These are phyloP conservation scores for Engraulis encrasicolus DNA, from an alignment of 2,113 vertebrate genomes.

Conservation along the genomic window DNA sequence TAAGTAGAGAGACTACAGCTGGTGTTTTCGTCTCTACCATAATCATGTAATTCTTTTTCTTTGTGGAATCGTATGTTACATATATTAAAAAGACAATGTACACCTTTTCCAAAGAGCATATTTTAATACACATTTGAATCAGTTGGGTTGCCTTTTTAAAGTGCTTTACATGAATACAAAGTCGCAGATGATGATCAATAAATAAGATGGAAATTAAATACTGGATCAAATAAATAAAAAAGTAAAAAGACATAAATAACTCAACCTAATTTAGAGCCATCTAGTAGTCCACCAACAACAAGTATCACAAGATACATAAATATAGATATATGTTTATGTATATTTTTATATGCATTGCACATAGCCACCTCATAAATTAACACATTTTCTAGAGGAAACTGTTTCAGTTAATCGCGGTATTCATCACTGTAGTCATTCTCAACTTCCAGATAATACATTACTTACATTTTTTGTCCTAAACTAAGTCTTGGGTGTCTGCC, in stretches of 20 bases:
- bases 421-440: constrained; percentile 52
- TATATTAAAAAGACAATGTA: constrained; percentile 10
- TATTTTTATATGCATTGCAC: constrained; percentile 86
- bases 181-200: constrained; percentile 62
- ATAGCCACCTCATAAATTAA: constrained; percentile 82
- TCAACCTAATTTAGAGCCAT: constrained; percentile 64
- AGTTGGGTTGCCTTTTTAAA: constrained; percentile 72
- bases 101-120: constrained; percentile 45
- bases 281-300: constrained; percentile 76
- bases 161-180: constrained; percentile 73
- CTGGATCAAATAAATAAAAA: constrained; percentile 55
- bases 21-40: no score
- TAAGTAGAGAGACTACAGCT: no score
- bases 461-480: constrained; percentile 54
- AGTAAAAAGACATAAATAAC: constrained; percentile 70
- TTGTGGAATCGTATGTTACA: no score
- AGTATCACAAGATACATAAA: constrained; percentile 73
- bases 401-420: constrained; percentile 60
- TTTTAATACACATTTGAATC: constrained; percentile 61
- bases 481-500: constrained; percentile 50
- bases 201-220: constrained; percentile 60
- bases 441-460: constrained; percentile 66
- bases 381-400: constrained; percentile 69
- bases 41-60: no score
- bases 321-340: constrained; percentile 17